Conservation (phyloP, 2,888 invertebrate genomes). For the Ellobium chinense region DNA sequence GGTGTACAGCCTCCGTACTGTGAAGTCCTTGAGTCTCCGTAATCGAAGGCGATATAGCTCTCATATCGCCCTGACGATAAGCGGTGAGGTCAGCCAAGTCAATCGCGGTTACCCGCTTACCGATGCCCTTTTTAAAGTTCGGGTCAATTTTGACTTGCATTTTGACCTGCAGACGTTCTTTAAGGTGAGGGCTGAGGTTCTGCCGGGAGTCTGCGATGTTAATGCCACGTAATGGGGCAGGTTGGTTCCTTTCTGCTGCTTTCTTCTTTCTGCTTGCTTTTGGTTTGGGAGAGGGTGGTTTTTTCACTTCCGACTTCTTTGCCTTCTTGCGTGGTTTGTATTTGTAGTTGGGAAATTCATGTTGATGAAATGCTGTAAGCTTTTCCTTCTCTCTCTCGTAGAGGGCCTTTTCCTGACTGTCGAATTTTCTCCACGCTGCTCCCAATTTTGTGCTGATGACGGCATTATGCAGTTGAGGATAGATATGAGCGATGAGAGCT, state of each 20-base stretch:
- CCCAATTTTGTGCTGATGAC: constrained; percentile 39
- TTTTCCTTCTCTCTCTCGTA: constrained; percentile 38
- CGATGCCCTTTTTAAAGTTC: constrained; percentile 33
- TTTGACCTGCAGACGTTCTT: constrained; percentile 26
- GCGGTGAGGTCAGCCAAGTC: constrained; percentile 38
- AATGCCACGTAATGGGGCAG: constrained; percentile 21
- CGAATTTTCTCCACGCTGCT: constrained; percentile 28
- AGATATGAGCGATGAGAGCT: constrained; percentile 36
- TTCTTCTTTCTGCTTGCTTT: constrained; percentile 15
- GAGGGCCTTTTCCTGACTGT: constrained; percentile 22
- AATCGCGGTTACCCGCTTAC: constrained; percentile 36
- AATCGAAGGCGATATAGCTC: background rate
- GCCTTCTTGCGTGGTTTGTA: constrained; percentile 42
- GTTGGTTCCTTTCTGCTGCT: constrained; percentile 3
- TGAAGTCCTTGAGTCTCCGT: background rate
- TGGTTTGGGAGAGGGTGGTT: background rate
- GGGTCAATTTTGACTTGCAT: constrained; percentile 44
- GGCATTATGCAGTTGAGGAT: constrained; percentile 42
- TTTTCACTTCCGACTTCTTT: constrained; percentile 16
- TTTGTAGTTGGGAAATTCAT: constrained; percentile 43
- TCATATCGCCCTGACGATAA: background rate
- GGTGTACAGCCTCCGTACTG: background rate
- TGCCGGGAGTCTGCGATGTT: constrained; percentile 24
- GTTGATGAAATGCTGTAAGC: constrained; percentile 18
- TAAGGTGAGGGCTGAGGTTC: constrained; percentile 22